Evolutionary conservation across 1,140 invertebrate genomes (phyloP), one percentile per base, ranked within the genome.

Genomic region (Andricus grossulariae): DNA sequence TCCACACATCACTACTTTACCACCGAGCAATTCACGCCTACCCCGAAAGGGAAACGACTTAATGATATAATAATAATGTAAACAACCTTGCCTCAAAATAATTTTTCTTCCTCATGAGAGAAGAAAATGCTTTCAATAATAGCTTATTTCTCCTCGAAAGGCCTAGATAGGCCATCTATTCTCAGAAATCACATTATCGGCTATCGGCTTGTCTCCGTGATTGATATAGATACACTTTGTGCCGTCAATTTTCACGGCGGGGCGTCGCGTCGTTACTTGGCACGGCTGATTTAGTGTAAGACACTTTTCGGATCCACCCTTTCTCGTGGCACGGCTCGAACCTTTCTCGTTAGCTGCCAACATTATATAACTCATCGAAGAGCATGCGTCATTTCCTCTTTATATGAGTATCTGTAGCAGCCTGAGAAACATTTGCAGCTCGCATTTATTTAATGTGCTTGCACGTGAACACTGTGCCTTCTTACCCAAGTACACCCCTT

Each of bases 271-370:
- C 77, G 73, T 83, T 84, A 80, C 52, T 73, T 87, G 77, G 78
- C 80, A 72, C 52, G 72, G 57, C 72, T 84, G 85, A 86, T 87
- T 85, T 84, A 86, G 79, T 86, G 81, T 83, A 80, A 79, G 82
- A 83, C 76, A 80, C 89, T 89, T 87, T 86, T 87, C 84, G 80
- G 87, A 88, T 87, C 84, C 85, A 85, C 83, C 87, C 85, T 87
- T 86, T 87, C 80, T 80, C 82, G 77, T 73, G 77, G 82, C 76
- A 76, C 74, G 66, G 76, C 55, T 75, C 78, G 82, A 83, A 84
- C 85, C 86, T 89, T 90, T 90, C 88, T 90, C 88, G 88, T 90
- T 90, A 90, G 85, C 89, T 89, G 88, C 87, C 89, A 88, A 90
- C 88, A 88, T 89, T 91, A 90, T 90, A 90, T 91, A 89, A 90